Evolutionary conservation across 2,888 invertebrate genomes (phyloP).

Genomic region (Beris morrisii): DNA sequence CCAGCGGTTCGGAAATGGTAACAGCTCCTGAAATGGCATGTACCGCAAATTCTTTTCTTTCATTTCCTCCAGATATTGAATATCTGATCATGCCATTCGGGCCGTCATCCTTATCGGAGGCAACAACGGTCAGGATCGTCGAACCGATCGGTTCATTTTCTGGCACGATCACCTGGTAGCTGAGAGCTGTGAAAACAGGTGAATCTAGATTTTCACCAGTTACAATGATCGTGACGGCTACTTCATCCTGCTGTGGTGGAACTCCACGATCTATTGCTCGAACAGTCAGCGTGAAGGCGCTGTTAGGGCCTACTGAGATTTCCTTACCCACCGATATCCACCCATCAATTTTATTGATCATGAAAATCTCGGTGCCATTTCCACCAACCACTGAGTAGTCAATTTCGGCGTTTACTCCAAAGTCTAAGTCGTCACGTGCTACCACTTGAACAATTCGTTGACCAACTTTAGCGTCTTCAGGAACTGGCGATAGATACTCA

Average conservation of each 20-base stretch:
- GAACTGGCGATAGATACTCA: conserved; percentile 78
- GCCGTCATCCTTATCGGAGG: conserved; percentile 82
- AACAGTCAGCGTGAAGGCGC: conserved; percentile 68
- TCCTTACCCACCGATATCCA: conserved; percentile 74
- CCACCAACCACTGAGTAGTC: conserved; percentile 74
- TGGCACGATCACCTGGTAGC: conserved; percentile 87
- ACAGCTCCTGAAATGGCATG: conserved; percentile 77
- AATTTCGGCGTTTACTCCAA: conserved; percentile 87
- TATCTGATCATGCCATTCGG: conserved; percentile 89
- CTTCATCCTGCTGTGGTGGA: conserved; percentile 80
- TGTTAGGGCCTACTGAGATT: conserved; percentile 58
- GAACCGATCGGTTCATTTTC: conserved; percentile 89
- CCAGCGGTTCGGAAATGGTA: conserved; percentile 75
- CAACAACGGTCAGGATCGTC: conserved; percentile 80
- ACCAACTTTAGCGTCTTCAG: conserved; percentile 72
- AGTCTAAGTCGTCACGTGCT: conserved; percentile 78
- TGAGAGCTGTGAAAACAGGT: conserved; percentile 80
- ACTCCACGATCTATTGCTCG: conserved; percentile 85
- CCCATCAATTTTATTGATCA: conserved; percentile 74
- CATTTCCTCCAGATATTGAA: conserved; percentile 80
- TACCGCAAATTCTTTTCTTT: conserved; percentile 77
- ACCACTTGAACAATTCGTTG: conserved; percentile 72
- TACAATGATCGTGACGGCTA: conserved; percentile 72
- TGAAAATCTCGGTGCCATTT: conserved; percentile 76
- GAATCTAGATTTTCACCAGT: conserved; percentile 81